Conservation (phyloP, 2,888 invertebrate species). For the Morpho deidamia region DNA sequence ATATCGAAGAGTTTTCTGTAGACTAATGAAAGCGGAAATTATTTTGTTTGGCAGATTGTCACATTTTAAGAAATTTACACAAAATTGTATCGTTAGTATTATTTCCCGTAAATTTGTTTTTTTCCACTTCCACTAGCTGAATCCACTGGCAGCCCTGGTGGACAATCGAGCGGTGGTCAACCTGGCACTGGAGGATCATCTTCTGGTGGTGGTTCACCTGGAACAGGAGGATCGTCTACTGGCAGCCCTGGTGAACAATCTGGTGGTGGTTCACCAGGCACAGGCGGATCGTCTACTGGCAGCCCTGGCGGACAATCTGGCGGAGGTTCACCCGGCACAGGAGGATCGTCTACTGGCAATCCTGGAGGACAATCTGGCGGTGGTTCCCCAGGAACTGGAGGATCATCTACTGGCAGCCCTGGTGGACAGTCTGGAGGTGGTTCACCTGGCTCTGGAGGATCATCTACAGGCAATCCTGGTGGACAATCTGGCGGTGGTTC, state of each 20-base stretch:
- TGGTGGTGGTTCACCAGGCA: neutral
- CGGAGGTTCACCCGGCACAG: neutral
- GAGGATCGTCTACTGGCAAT: neutral
- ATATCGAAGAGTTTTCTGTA: too few species aligned
- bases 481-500: neutral
- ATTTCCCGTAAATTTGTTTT: too few species aligned
- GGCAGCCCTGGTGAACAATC: neutral
- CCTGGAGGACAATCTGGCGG: slow-evolving; percentile 1
- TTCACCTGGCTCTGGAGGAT: neutral
- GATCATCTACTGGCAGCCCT: neutral
- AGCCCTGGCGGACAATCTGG: neutral
- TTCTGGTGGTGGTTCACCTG: neutral
- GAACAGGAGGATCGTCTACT: neutral
- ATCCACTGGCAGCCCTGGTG: neutral
- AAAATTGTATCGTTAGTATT: too few species aligned
- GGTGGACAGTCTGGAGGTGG: neutral
- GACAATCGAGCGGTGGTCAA: neutral
- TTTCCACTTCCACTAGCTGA: neutral
- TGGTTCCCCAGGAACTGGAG: too few species aligned
- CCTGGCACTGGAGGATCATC: neutral
- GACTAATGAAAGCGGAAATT: too few species aligned
- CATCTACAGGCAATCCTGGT: neutral
- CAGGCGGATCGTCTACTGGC: neutral
- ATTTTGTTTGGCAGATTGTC: too few species aligned
- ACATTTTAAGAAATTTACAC: too few species aligned